Conservation (phyloP, 1,140 invertebrate genomes). For the Augochlora pura region DNA sequence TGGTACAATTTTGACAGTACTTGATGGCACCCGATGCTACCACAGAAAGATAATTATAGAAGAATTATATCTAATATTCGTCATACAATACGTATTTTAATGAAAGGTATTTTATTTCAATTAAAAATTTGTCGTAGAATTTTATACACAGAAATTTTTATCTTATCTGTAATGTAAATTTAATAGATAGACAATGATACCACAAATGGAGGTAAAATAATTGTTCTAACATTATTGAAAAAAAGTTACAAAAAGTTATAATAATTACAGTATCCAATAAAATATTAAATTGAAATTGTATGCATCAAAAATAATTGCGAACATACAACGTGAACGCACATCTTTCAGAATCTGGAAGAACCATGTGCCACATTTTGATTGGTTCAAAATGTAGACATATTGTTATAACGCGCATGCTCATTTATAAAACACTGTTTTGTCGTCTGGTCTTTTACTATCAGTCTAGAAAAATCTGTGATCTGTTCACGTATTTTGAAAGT, state of each 20-base stretch:
- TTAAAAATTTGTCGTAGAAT: not conserved
- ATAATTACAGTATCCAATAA: not conserved
- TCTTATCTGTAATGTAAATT: not conserved
- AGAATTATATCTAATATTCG: not conserved
- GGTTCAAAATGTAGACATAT: slow-evolving; percentile 8
- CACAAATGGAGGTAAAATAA: not conserved
- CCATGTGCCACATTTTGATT: slow-evolving; percentile 5
- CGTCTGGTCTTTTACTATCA: slow-evolving; percentile 13
- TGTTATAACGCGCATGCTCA: slow-evolving; percentile 17
- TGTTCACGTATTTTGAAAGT: not conserved
- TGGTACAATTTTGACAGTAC: not conserved
- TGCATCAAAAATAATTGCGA: too few species aligned
- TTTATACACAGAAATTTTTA: not conserved
- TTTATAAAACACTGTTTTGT: slow-evolving; percentile 25
- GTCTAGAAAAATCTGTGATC: not conserved
- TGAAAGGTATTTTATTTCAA: not conserved
- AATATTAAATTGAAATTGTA: not conserved
- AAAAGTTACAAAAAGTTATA: not conserved
- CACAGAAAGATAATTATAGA: not conserved
- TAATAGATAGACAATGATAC: not conserved
- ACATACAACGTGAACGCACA: not conserved
- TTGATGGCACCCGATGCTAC: not conserved
- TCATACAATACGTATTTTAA: not conserved
- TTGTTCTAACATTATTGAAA: not conserved
- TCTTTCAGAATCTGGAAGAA: not conserved